Conservation (phyloP, 2,797 vertebrate genomes). For the Gymnopithys bicolor region DNA sequence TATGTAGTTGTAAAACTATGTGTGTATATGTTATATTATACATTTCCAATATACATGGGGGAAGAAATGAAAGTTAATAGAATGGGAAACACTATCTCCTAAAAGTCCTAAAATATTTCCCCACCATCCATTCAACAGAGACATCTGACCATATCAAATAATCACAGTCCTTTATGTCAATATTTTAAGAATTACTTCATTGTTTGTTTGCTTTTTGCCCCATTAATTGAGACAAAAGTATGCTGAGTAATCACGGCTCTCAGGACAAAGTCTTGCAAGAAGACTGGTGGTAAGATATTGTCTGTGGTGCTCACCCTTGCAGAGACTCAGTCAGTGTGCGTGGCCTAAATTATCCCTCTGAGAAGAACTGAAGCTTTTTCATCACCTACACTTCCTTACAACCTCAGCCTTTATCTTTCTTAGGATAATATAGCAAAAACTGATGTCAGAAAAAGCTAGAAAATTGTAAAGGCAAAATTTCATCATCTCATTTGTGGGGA, state of each 20-base stretch:
- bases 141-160: background rate
- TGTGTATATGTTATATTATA: background rate
- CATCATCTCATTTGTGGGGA: background rate
- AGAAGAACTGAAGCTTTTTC: background rate
- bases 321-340: background rate
- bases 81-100: background rate
- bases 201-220: background rate
- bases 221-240: background rate
- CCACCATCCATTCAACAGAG: background rate
- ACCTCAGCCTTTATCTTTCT: background rate
- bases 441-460: background rate
- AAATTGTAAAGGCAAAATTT: background rate
- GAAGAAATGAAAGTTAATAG: background rate
- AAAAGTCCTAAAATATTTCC: background rate
- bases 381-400: background rate
- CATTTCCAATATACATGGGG: background rate
- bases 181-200: background rate
- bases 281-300: background rate
- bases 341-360: background rate
- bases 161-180: background rate
- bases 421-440: background rate
- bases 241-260: background rate
- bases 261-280: background rate
- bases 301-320: background rate
- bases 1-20: background rate